Conservation (phyloP, 2,797 vertebrate genomes). For the Alca torda region DNA sequence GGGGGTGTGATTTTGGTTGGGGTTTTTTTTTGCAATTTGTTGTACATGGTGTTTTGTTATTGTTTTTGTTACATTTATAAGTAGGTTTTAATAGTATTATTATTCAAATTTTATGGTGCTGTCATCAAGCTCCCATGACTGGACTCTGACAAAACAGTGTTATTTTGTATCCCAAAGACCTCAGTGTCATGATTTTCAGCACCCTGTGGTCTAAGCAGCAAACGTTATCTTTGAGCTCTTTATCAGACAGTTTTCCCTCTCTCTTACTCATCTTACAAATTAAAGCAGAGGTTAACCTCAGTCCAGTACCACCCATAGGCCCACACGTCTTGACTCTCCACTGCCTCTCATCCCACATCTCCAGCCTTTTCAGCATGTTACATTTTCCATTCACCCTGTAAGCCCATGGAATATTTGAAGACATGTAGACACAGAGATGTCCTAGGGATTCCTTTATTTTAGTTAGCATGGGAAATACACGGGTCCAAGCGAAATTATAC, state of each 20-base stretch:
- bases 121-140: not conserved
- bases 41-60: not conserved
- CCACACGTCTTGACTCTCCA: not conserved
- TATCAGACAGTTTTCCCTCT: not conserved
- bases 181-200: not conserved
- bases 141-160: not conserved
- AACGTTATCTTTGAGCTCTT: not conserved
- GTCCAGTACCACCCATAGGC: not conserved
- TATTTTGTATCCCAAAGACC: not conserved
- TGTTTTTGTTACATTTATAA: not conserved
- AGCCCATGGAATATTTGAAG: not conserved
- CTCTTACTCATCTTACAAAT: not conserved
- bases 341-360: not conserved
- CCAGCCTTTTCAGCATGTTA: not conserved
- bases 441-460: not conserved
- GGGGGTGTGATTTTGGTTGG: not conserved
- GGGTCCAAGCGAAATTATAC: rapidly evolving
- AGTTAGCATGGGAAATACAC: not conserved
- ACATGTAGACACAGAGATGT: not conserved
- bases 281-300: not conserved
- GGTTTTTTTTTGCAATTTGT: not conserved
- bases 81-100: not conserved
- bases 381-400: not conserved
- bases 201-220: not conserved
- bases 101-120: not conserved